Base-by-base conservation (phyloP, 1,140 invertebrate species). In the Vanessa tameamea region DNA sequence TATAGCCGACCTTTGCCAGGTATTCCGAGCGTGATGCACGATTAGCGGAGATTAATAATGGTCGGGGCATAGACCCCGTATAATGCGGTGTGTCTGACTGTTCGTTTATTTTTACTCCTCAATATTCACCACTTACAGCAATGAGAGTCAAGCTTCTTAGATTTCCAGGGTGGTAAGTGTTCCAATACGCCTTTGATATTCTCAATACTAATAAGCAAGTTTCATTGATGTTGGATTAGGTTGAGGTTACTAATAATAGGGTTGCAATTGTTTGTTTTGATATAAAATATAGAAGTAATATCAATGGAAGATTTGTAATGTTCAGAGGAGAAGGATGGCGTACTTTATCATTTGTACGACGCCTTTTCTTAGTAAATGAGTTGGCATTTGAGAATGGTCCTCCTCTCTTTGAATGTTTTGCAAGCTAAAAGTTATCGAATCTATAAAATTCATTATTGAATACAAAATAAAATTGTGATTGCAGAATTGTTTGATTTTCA, bases 1-100 rank as follows among this genome's bases (percentile, higher is more conserved):
- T 69, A 70, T 75, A 75, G 66, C 68, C 68, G 73, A 75, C 73
- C 73, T 75, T 75, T 75, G 73, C 73, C 68, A 75, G 73, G 73
- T 75, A 75, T 75, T 75, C 68, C 57, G 68, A 66, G 68, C 68
- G 67, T 70, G 73, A 75, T 75, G 73, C 73, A 57, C 73, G 73
- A 75, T 75, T 75, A 75, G 68, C 68, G 61, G 73, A 65, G 73
- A 75, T 75, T 75, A 75, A 75, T 75, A 75, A 70, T 69, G 66
- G 73, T n/a, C 67, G 53, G 73, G 73, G 73, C 73, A 75, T 69
- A 70, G 73, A 75, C 67, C 73, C 73, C 68, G 63, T 65, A 59
- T 61, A 61, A 61, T 61, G 57, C 57, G 57, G 23, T 61, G 15
- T 37, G 31, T 61, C 57, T 61, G 57, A 31, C 53, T 57, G 53